phyloP scores from a whole-genome alignment of 1,140 invertebrate genomes.

The Aphis craccivora region DNA sequence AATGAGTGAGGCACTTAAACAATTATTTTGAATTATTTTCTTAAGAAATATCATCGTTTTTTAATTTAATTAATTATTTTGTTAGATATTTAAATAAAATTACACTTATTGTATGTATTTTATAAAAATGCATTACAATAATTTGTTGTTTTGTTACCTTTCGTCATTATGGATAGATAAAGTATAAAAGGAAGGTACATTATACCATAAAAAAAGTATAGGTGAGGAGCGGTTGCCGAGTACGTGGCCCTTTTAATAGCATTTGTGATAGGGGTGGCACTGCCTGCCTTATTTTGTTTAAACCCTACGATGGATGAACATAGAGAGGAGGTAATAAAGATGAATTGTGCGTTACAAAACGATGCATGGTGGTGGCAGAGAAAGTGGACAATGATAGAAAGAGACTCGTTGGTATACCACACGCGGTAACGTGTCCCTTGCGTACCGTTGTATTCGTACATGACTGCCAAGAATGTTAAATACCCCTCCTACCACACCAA shows the following conservation, averaged over 20 bases:
- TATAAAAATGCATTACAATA: neutral
- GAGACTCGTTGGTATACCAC: constrained; percentile 22
- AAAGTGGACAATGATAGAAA: constrained; percentile 24
- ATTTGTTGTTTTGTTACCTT: neutral
- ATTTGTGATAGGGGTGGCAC: neutral
- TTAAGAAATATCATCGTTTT: neutral
- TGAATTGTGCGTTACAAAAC: constrained; percentile 42
- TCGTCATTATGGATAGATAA: neutral
- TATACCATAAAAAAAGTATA: neutral
- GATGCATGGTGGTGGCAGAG: neutral
- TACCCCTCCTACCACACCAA: neutral
- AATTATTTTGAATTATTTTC: neutral
- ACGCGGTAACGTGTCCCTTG: constrained; percentile 8
- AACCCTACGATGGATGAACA: neutral
- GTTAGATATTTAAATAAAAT: neutral
- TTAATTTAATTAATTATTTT: neutral
- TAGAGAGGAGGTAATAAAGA: constrained; percentile 18
- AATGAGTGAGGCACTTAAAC: neutral
- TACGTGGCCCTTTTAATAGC: constrained; percentile 3
- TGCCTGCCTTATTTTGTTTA: constrained; percentile 1
- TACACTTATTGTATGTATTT: neutral
- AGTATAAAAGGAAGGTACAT: neutral
- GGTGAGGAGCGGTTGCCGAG: neutral
- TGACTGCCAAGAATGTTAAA: constrained; percentile 30
- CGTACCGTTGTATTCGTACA: constrained; percentile 16